A percentile compares a stretch with the other conserved stretches of the same genome.
Evolutionary conservation across 2,113 vertebrate species (phyloP).

Genomic region (Taurulus bubalis): DNA sequence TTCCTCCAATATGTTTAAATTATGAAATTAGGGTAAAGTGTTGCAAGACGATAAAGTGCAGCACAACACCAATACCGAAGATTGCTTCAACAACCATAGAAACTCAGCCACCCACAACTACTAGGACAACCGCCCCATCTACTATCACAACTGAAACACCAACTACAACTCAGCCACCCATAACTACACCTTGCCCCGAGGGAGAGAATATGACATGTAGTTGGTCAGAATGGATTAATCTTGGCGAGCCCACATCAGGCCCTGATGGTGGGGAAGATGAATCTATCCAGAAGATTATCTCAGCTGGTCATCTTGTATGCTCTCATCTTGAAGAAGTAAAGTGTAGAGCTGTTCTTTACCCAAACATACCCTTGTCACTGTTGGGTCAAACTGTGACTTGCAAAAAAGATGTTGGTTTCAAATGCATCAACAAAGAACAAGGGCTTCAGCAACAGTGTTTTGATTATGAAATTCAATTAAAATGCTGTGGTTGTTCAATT

Average conservation of each 20-base stretch:
- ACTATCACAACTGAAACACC: neutral
- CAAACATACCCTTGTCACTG: neutral
- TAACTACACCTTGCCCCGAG: neutral
- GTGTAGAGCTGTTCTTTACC: conserved; percentile 55
- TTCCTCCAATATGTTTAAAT: conserved; percentile 72
- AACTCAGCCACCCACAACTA: neutral
- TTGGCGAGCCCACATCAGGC: conserved; percentile 42
- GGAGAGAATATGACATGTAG: neutral
- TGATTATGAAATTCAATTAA: conserved; percentile 65
- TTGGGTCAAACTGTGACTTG: conserved; percentile 67
- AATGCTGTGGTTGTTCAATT: conserved; percentile 52
- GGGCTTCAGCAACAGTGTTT: conserved; percentile 63
- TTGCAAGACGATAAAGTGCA: conserved; percentile 51
- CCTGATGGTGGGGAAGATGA: conserved; percentile 52
- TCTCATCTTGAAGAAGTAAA: conserved; percentile 20
- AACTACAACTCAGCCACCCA: accelerated
- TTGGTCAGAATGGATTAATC: conserved; percentile 50
- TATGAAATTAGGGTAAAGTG: conserved; percentile 74
- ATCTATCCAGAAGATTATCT: conserved; percentile 30
- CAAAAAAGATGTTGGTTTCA: conserved; percentile 42
- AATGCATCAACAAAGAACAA: conserved; percentile 76
- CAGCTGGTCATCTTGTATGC: conserved; percentile 32
- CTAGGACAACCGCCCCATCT: neutral
- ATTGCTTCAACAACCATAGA: neutral
- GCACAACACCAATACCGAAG: neutral